Base-by-base conservation (phyloP, 2,797 vertebrate genomes). In the Adelosebastes latens region DNA sequence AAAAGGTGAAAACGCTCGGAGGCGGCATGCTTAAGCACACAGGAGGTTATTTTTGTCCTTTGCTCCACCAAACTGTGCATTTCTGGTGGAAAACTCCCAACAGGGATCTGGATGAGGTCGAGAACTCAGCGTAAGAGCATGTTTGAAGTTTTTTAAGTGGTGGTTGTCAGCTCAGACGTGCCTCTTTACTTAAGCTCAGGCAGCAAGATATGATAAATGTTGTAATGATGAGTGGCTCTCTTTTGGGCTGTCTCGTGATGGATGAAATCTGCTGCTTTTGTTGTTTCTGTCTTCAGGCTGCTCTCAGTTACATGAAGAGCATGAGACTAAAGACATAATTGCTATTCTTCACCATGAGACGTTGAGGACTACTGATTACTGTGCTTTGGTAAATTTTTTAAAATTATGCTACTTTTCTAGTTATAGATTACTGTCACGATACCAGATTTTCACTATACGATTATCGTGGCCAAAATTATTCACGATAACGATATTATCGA, bases 121-220 rank as follows among this genome's bases (percentile, higher is more conserved):
- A 83, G 75, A 77, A 80, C 81, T 60, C 55, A 20, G 68, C 18
- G 60, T 71, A 68, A 83, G 82, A 89, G 61, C 66, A 58, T 56
- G 85, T 87, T 88, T 89, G 91, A 91, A 79, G 81, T 39, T 76
- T 72, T 85, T 79, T 91, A 94, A 94, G 92, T 91, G 86, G 66
- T 22, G 87, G 88, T 87, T 93, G 90, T 94, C 90, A 91, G 79
- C 32, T 81, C 74, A 22, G 73, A 87, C 53, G n/a, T 69, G 71
- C 76, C 88, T 88, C 90, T 87, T 85, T 78, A 67, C 80, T 93
- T 71, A 53, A 72, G 79, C 79, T 78, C 39, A 83, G 64, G 88
- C 85, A 72, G 77, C 64, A 2, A 72, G 71, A 84, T 75, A 70
- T 89, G 89, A 92, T 89, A 67, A 72, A 92, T 84, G 86, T 71